Base-by-base conservation (phyloP, 2,888 invertebrate species). In the Lithophane socia region DNA sequence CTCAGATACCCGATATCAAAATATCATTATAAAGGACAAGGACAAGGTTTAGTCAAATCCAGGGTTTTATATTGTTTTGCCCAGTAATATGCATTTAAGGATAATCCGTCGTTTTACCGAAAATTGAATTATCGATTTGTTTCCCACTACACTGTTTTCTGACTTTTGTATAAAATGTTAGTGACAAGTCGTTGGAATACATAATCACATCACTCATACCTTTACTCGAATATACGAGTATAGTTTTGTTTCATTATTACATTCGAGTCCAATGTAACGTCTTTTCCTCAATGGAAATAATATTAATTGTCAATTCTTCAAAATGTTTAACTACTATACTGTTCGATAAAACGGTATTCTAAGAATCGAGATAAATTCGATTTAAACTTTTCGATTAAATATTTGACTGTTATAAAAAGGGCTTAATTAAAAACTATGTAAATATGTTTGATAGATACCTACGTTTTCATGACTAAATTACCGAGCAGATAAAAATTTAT, bases 1-100 rank as follows among this genome's bases (percentile, higher is more conserved):
- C 64, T 78, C 73, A 74, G 75, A 86, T 82, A 85, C 77, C 78
- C 86, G 84, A 87, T 86, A 89, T 89, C 82, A 89, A 87, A 87
- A 89, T 82, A 88, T 87, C 82, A 86, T 89, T 89, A 89, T 83
- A 73, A 76, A 69, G 54, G 66, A 84, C 0, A 83, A 74, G 80
- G 82, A 84, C 82, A 86, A 83, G 81, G 66, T 84, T 85, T 79
- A 79, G 83, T 86, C 73, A 82, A 87, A 84, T 82, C 80, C 75
- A 78, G 56, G 68, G 71, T 80, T 82, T 77, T 78, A 76, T 72
- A 74, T 68, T 77, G 54, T 76, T 74, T 80, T 67, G 54, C 21
- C 42, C 73, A 77, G 69, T 66, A 78, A 74, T 75, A 61, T 80
- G 29, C 24, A 21, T 79, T 60, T 44, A 66, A 78, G 56, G 13